Percentiles rank a stretch among this genome's conserved stretches.
Evolutionary conservation across 2,113 vertebrate species (phyloP).

Genomic region (Cheilinus undulatus): DNA sequence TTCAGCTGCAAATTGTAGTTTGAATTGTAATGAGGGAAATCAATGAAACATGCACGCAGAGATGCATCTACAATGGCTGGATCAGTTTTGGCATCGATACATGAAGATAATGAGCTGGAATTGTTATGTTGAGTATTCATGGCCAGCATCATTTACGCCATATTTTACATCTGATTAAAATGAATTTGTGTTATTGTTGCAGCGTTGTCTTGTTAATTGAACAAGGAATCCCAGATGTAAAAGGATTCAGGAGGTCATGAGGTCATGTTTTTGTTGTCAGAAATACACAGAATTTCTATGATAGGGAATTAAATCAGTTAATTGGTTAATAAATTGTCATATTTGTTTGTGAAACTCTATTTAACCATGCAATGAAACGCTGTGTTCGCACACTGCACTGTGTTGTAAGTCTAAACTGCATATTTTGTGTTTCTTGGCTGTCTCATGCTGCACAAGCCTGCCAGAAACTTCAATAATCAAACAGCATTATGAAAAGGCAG

Average conservation of each 20-base stretch:
- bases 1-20: constrained; percentile 23
- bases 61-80: constrained; percentile 1
- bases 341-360: constrained; percentile 14
- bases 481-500: constrained; percentile 18
- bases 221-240: constrained; percentile 28
- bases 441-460: neutral
- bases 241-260: constrained; percentile 15
- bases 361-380: neutral
- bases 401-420: neutral
- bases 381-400: neutral
- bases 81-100: constrained; percentile 5
- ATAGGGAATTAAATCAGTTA: constrained; percentile 15
- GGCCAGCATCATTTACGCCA: neutral
- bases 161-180: constrained; percentile 53
- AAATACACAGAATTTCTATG: constrained; percentile 1
- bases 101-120: constrained; percentile 39
- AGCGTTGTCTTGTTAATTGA: constrained; percentile 26
- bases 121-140: constrained; percentile 25
- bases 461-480: constrained; percentile 28
- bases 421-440: constrained; percentile 19
- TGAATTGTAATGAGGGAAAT: constrained; percentile 31
- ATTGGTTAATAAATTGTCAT: neutral
- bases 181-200: constrained; percentile 44
- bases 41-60: constrained; percentile 8
- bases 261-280: constrained; percentile 16